Evolutionary conservation across 2,888 invertebrate genomes (phyloP).

Genomic region (Aspidiotus rigidus): DNA sequence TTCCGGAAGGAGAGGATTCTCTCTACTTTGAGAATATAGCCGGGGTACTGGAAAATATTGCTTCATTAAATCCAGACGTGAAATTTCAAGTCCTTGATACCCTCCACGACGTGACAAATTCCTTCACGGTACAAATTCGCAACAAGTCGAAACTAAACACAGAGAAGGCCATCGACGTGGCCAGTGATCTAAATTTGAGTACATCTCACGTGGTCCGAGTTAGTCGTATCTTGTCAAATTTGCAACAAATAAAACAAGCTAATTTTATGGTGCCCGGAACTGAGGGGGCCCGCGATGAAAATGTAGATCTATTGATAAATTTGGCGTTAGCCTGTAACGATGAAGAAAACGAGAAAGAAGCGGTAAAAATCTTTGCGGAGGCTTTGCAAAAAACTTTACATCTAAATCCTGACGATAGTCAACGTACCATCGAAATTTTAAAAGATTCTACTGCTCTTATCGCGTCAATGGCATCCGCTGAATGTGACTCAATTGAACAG

Average conservation of each 20-base stretch:
- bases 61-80: not conserved
- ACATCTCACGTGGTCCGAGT: conserved; percentile 44
- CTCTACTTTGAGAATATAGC: not conserved
- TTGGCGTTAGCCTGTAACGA: not conserved
- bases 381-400: not conserved
- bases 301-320: not conserved
- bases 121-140: not conserved
- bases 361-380: not conserved
- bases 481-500: not conserved
- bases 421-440: conserved; percentile 1
- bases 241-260: conserved; percentile 20
- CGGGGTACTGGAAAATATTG: not conserved
- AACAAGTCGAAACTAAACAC: not conserved
- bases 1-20: not conserved
- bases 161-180: conserved; percentile 36
- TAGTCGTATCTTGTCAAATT: conserved; percentile 44
- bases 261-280: not conserved
- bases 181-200: conserved; percentile 43
- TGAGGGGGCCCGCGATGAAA: not conserved
- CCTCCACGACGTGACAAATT: not conserved
- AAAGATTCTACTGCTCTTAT: not conserved
- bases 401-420: not conserved
- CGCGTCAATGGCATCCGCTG: not conserved
- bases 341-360: not conserved
- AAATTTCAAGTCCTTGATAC: not conserved